phyloP scores from a whole-genome alignment of 2,888 invertebrate species.

The Epinotia brunnichana region DNA sequence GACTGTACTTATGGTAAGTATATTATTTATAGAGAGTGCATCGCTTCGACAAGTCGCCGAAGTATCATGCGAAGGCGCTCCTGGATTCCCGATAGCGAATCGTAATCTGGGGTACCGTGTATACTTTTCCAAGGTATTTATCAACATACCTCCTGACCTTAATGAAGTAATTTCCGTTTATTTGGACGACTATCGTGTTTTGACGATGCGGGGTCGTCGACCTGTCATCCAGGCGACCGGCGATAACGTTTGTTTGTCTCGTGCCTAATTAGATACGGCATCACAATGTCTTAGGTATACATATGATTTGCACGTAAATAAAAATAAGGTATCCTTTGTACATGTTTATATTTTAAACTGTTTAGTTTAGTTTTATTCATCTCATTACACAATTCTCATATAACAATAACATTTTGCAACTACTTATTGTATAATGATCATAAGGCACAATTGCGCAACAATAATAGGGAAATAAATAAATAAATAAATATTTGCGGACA shows the following conservation, averaged over 20 bases:
- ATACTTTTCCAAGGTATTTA: constrained; percentile 19
- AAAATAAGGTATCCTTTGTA: not conserved
- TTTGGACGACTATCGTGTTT: constrained; percentile 34
- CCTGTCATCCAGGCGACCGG: constrained; percentile 34
- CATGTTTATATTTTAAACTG: not conserved
- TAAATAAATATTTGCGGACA: no score
- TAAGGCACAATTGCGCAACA: no score
- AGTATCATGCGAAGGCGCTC: not conserved
- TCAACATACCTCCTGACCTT: constrained; percentile 26
- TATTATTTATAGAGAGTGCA: not conserved
- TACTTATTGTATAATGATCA: no score
- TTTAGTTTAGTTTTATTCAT: no score
- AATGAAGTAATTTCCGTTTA: constrained; percentile 31
- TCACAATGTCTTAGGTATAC: constrained; percentile 19
- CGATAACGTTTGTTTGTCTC: constrained; percentile 42
- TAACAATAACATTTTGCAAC: no score
- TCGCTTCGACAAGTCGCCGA: not conserved
- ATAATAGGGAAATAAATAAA: no score
- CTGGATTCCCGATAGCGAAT: not conserved
- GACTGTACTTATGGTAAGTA: no score
- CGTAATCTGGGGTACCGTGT: not conserved
- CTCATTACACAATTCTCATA: no score
- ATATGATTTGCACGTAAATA: constrained; percentile 9
- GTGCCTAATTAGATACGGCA: constrained; percentile 37
- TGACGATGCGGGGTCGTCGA: constrained; percentile 38